A percentile compares a stretch with the other conserved stretches of the same genome.
Evolutionary conservation across 2,113 vertebrate genomes (phyloP).

Genomic region (Sceloporus undulatus): DNA sequence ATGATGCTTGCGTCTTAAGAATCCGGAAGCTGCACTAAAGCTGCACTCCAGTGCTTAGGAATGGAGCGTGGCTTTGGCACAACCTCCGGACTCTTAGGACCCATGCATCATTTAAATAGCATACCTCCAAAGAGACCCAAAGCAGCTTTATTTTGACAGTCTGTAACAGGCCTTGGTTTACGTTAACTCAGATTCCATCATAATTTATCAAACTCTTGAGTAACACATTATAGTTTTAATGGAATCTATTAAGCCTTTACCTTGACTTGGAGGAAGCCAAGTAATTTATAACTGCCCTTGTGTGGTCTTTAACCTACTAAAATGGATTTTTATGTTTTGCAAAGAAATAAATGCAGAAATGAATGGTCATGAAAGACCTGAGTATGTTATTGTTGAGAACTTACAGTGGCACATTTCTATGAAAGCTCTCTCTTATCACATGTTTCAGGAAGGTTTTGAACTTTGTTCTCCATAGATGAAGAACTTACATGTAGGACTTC

Average conservation of each 20-base stretch:
- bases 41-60: no score
- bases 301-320: background rate
- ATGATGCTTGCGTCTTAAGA: no score
- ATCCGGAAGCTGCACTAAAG: no score
- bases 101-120: no score
- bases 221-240: background rate
- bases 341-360: background rate
- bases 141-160: no score
- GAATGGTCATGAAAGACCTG: background rate
- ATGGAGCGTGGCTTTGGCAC: no score
- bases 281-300: background rate
- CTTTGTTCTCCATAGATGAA: background rate
- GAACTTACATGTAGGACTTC: background rate
- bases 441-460: background rate
- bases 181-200: background rate
- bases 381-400: background rate
- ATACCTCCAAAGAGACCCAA: no score
- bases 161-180: no score
- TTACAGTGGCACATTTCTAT: background rate
- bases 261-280: background rate
- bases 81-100: no score
- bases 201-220: background rate
- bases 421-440: background rate
- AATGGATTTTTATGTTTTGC: background rate
- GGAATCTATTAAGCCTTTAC: background rate